Percentiles rank a stretch among this genome's conserved stretches.
These are phyloP conservation scores for Sorex fumeus DNA, from an alignment of 2,113 vertebrate genomes.

Conservation along the genomic window DNA sequence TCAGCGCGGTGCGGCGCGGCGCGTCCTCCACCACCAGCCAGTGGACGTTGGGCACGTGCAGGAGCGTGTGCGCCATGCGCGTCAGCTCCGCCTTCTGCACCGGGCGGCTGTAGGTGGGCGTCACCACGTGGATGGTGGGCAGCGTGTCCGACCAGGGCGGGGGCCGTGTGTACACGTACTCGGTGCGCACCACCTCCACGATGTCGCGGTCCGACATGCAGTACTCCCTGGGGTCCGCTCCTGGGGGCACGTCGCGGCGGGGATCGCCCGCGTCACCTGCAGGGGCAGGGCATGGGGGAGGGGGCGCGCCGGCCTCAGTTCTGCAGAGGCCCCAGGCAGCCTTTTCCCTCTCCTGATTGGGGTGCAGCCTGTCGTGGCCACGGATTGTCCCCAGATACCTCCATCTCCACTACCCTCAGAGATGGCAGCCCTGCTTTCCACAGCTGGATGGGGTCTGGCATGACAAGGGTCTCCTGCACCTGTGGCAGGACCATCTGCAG, in stretches of 20 bases:
- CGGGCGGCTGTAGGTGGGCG: slow-evolving; percentile 97
- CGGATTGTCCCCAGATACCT: too few relatives aligned
- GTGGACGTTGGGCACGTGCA: slow-evolving; percentile 98
- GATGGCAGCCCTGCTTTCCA: too few relatives aligned
- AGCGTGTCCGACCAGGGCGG: slow-evolving; percentile 98
- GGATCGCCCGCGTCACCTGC: slow-evolving; percentile 95
- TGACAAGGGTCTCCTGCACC: background rate
- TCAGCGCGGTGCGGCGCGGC: slow-evolving; percentile 93
- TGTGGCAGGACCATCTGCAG: background rate
- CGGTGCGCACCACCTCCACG: slow-evolving; percentile 99
- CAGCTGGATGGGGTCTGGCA: too few relatives aligned
- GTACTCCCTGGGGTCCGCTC: slow-evolving; percentile 96
- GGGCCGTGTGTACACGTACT: slow-evolving; percentile 97
- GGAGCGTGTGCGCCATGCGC: slow-evolving; percentile 96
- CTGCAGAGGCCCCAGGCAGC: too few relatives aligned
- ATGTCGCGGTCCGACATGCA: slow-evolving; percentile 98
- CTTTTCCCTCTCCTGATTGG: background rate
- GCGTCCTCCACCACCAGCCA: slow-evolving; percentile 99
- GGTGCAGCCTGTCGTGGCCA: too few relatives aligned
- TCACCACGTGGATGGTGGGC: slow-evolving; percentile 98
- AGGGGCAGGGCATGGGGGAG: slow-evolving; percentile 27
- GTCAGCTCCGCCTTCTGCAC: slow-evolving; percentile 99
- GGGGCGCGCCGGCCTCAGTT: too few relatives aligned
- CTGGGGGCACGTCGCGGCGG: slow-evolving; percentile 90
- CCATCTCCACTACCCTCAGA: too few relatives aligned